These are phyloP conservation scores for Chaenogobius annularis DNA, from an alignment of 2,113 vertebrate genomes.

Conservation along the genomic window DNA sequence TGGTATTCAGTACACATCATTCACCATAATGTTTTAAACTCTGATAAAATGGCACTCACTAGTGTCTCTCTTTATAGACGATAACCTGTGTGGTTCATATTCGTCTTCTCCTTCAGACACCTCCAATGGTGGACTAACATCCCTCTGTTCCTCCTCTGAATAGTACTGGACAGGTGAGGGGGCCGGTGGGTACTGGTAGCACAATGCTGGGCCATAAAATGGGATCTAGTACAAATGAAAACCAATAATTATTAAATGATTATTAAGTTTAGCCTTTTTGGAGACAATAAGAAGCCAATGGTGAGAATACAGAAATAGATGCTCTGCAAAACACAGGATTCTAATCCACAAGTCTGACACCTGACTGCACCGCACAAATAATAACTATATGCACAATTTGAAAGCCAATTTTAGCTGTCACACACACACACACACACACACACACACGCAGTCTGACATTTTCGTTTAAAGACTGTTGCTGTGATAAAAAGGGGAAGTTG, in stretches of 20 bases:
- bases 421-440: no score
- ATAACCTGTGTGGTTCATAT: slow-evolving; percentile 39
- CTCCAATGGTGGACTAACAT: slow-evolving; percentile 56
- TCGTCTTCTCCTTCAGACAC: slow-evolving; percentile 71
- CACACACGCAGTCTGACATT: slow-evolving; percentile 24
- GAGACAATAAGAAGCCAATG: neutral
- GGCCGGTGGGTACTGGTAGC: slow-evolving; percentile 57
- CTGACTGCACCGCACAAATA: neutral
- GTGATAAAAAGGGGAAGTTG: slow-evolving; percentile 66
- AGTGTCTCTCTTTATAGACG: slow-evolving; percentile 54
- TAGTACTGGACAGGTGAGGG: slow-evolving; percentile 55
- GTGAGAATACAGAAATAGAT: neutral
- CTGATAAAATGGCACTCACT: slow-evolving; percentile 40
- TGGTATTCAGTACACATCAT: neutral
- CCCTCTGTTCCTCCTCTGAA: slow-evolving; percentile 61
- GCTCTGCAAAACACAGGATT: neutral
- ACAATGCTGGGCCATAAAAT: slow-evolving; percentile 54
- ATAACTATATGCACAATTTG: neutral
- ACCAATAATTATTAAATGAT: neutral
- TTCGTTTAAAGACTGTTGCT: slow-evolving; percentile 42
- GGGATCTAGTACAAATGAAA: slow-evolving; percentile 54
- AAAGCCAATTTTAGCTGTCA: neutral
- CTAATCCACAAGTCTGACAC: neutral
- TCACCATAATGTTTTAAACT: neutral
- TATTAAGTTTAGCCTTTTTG: neutral